Evolutionary conservation across 1,140 invertebrate species (phyloP).

Genomic region (Matsumurasca onukii): DNA sequence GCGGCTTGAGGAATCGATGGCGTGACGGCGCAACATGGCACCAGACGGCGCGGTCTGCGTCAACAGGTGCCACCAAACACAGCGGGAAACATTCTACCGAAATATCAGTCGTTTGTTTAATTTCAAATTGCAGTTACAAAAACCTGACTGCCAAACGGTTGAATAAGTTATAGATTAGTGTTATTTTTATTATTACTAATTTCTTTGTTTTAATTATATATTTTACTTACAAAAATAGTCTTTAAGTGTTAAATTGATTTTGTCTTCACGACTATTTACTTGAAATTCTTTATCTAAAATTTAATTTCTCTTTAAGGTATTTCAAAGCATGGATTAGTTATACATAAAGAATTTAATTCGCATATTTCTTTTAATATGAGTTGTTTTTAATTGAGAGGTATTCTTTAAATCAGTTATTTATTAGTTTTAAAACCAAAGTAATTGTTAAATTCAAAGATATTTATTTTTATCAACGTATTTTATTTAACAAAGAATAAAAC

Average conservation of each 20-base stretch:
- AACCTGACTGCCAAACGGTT: conserved; percentile 4
- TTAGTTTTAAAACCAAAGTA: too few species aligned
- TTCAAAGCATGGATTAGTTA: background rate
- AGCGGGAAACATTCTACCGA: background rate
- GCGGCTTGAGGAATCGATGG: conserved; percentile 24
- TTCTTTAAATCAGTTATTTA: too few species aligned
- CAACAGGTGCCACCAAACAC: background rate
- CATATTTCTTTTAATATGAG: background rate
- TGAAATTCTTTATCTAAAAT: background rate
- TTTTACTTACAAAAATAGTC: background rate
- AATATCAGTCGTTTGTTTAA: conserved; percentile 4
- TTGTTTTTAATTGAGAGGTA: background rate
- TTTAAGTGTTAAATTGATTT: background rate
- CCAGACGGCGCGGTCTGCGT: background rate
- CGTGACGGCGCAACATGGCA: conserved; percentile 1
- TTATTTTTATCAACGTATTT: too few species aligned
- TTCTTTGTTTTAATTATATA: background rate
- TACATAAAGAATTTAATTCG: background rate
- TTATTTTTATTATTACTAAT: conserved; percentile 11
- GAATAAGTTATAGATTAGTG: conserved; percentile 21
- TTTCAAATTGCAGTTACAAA: conserved; percentile 20
- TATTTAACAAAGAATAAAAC: too few species aligned
- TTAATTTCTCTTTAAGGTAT: background rate
- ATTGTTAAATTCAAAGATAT: too few species aligned
- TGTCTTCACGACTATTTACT: background rate